These are phyloP conservation scores for Ctenodactylus gundi DNA, from an alignment of 2,113 vertebrate species.

Conservation along the genomic window DNA sequence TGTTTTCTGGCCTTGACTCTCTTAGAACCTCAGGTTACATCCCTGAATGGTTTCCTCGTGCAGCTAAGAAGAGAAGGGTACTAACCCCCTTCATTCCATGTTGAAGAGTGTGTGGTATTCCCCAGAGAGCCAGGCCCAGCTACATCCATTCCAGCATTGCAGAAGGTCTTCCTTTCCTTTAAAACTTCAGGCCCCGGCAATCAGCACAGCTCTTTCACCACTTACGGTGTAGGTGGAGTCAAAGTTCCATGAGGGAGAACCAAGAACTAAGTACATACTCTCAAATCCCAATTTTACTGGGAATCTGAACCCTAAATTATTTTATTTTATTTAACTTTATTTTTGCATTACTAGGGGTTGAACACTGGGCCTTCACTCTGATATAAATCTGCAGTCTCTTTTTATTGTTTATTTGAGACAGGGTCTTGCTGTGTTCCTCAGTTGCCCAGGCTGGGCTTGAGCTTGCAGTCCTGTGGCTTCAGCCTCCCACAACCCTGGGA, in stretches of 20 bases:
- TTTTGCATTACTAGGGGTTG: too few relatives aligned
- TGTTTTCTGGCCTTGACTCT: not conserved
- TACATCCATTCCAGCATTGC: not conserved
- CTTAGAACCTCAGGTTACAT: not conserved
- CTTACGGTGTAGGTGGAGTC: not conserved
- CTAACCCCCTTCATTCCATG: not conserved
- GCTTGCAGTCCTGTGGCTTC: too few relatives aligned
- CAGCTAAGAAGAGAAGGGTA: not conserved
- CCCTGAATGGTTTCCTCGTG: not conserved
- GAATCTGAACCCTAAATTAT: too few relatives aligned
- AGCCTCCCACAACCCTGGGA: too few relatives aligned
- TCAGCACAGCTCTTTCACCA: conserved; percentile 26
- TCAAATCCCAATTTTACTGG: not conserved
- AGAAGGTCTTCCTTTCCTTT: conserved; percentile 24
- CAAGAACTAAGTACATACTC: not conserved
- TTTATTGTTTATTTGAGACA: too few relatives aligned
- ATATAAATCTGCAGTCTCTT: too few relatives aligned
- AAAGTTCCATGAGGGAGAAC: not conserved
- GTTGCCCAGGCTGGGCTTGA: too few relatives aligned
- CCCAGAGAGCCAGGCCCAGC: not conserved
- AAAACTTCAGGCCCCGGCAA: not conserved
- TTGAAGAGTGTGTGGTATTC: not conserved
- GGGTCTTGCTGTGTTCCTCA: too few relatives aligned
- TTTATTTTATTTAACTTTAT: too few relatives aligned
- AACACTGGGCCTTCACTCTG: too few relatives aligned